These are phyloP conservation scores for Acronicta psi DNA, from an alignment of 2,888 invertebrate species.

Conservation along the genomic window DNA sequence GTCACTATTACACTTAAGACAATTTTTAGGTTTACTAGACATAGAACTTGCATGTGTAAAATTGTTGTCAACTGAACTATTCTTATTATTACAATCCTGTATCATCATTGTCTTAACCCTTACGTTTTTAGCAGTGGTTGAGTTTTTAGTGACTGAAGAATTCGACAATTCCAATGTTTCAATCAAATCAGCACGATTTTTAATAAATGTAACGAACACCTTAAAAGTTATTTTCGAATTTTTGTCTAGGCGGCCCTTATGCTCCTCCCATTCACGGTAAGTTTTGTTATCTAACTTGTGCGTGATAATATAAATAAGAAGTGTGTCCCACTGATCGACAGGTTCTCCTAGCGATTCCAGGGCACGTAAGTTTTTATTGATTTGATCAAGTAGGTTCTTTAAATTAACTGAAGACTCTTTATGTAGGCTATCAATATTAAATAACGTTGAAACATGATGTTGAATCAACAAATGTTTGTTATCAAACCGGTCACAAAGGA, in stretches of 20 bases:
- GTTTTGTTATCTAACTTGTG: constrained; percentile 4
- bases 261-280: constrained; percentile 7
- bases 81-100: too few relatives aligned
- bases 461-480: not conserved
- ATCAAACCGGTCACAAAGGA: not conserved
- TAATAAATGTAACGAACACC: constrained; percentile 3
- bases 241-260: constrained; percentile 6
- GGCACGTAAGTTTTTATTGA: not conserved
- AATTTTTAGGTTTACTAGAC: not conserved
- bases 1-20: not conserved
- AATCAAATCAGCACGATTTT: not conserved
- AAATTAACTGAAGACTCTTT: not conserved
- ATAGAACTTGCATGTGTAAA: too few relatives aligned
- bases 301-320: not conserved
- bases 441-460: not conserved
- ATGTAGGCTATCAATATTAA: not conserved
- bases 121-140: too few relatives aligned
- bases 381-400: not conserved
- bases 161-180: not conserved
- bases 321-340: not conserved
- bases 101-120: too few relatives aligned
- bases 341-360: not conserved
- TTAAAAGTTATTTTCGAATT: constrained; percentile 20
- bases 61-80: too few relatives aligned
- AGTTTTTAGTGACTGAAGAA: not conserved